phyloP scores from a whole-genome alignment of 2,888 invertebrate genomes.

The Pseudococcus viburni region DNA sequence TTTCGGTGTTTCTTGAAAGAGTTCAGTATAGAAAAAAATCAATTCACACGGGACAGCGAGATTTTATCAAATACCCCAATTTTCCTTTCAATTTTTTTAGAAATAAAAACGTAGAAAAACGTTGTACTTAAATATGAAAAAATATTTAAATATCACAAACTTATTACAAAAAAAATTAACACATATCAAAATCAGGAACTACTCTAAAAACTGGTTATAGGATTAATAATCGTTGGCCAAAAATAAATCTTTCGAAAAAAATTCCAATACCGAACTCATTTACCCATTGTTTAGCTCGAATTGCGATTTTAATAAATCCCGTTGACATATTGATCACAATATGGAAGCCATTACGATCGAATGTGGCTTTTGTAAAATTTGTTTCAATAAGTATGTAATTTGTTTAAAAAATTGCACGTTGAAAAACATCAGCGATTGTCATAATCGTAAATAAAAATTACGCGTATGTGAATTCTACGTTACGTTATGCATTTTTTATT shows the following conservation, averaged over 20 bases:
- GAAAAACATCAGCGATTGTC: constrained; percentile 33
- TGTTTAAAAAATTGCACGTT: constrained; percentile 14
- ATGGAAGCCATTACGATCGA: not conserved
- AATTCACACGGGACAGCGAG: not conserved
- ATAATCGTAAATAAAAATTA: constrained; percentile 29
- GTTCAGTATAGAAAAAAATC: constrained; percentile 7
- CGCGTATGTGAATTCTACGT: not conserved
- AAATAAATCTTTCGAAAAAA: not conserved
- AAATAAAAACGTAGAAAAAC: constrained; percentile 26
- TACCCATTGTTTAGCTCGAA: constrained; percentile 3
- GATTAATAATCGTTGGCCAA: not conserved
- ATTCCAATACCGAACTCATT: constrained; percentile 2
- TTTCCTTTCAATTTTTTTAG: not conserved
- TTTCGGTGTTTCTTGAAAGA: not conserved
- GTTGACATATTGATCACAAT: not conserved
- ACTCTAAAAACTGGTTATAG: not conserved
- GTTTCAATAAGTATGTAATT: not conserved
- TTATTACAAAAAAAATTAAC: constrained; percentile 4
- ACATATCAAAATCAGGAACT: constrained; percentile 41
- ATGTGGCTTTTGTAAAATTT: not conserved
- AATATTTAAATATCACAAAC: constrained; percentile 34
- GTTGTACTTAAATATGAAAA: constrained; percentile 23
- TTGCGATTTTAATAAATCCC: not conserved
- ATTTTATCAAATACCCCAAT: not conserved
- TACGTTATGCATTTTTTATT: not conserved